Percentiles rank a stretch among this genome's conserved stretches.
These are phyloP conservation scores for Dendrolimus houi DNA, from an alignment of 2,888 invertebrate species.

Conservation along the genomic window DNA sequence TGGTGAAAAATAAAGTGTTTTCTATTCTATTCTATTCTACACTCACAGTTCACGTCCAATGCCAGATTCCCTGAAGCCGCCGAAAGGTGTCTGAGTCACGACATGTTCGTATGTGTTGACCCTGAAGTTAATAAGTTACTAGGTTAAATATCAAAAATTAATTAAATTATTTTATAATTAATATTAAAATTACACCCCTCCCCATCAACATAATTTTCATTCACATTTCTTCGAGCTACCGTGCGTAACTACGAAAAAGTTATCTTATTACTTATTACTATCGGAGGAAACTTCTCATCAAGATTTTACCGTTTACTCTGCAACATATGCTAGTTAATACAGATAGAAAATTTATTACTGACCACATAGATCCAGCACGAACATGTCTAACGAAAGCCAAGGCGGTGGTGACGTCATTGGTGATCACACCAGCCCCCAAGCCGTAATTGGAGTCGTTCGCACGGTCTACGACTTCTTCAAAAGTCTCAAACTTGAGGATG, in stretches of 20 bases:
- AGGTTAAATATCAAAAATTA: neutral
- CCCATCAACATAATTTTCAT: no score
- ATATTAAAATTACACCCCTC: no score
- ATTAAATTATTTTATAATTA: no score
- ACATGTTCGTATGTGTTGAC: conserved; percentile 85
- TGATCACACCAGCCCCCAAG: conserved; percentile 90
- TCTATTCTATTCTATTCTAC: no score
- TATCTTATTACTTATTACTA: no score
- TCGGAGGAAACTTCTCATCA: no score
- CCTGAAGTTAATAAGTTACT: conserved; percentile 48
- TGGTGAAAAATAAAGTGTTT: no score
- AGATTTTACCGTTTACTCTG: no score
- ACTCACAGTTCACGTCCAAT: conserved; percentile 86
- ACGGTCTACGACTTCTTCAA: conserved; percentile 89
- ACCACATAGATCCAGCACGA: conserved; percentile 90
- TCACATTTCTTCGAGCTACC: no score
- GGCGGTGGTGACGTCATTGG: conserved; percentile 88
- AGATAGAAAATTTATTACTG: conserved; percentile 7
- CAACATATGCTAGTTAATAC: no score
- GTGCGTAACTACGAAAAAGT: no score
- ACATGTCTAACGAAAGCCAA: conserved; percentile 84
- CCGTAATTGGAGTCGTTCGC: conserved; percentile 91
- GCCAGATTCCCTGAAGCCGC: conserved; percentile 92
- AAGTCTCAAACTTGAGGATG: conserved; percentile 87
- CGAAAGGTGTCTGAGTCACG: conserved; percentile 88